phyloP scores from a whole-genome alignment of 2,113 vertebrate species.

The Carollia perspicillata region DNA sequence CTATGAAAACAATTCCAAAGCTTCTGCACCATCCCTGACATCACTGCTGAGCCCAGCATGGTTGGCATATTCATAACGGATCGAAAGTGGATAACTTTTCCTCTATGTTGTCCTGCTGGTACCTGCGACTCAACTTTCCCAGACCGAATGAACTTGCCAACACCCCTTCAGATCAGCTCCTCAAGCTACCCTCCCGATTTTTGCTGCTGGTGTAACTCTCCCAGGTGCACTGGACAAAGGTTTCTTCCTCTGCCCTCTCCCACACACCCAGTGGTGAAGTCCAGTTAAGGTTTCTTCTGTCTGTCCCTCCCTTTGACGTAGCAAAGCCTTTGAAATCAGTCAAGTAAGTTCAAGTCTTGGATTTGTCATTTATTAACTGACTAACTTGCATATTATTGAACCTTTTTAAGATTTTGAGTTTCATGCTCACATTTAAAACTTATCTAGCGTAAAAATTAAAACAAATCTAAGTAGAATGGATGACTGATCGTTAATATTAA shows the following conservation, averaged over 20 bases:
- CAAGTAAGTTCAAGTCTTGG: too few species aligned
- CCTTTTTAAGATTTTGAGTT: not conserved
- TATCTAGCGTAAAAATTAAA: not conserved
- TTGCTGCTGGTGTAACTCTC: not conserved
- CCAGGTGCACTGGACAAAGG: fast-evolving
- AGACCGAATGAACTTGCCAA: not conserved
- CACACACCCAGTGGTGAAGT: not conserved
- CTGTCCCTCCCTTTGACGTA: not conserved
- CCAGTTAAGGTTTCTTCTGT: not conserved
- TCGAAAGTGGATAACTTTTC: not conserved
- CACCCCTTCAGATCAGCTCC: not conserved
- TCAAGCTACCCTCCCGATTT: not conserved
- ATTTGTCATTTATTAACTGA: not conserved
- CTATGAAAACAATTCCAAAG: not conserved
- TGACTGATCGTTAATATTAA: not conserved
- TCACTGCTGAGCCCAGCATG: not conserved
- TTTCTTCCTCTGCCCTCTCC: not conserved
- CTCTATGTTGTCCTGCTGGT: too few species aligned
- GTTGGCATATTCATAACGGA: not conserved
- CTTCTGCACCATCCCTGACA: not conserved
- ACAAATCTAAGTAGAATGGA: not conserved
- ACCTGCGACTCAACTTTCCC: not conserved
- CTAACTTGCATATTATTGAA: not conserved
- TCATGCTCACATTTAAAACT: not conserved
- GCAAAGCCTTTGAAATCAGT: not conserved